A percentile compares a stretch with the other conserved stretches of the same genome.
phyloP scores from a whole-genome alignment of 1,140 invertebrate genomes.

The Hermatobates lingyangjiaoensis region DNA sequence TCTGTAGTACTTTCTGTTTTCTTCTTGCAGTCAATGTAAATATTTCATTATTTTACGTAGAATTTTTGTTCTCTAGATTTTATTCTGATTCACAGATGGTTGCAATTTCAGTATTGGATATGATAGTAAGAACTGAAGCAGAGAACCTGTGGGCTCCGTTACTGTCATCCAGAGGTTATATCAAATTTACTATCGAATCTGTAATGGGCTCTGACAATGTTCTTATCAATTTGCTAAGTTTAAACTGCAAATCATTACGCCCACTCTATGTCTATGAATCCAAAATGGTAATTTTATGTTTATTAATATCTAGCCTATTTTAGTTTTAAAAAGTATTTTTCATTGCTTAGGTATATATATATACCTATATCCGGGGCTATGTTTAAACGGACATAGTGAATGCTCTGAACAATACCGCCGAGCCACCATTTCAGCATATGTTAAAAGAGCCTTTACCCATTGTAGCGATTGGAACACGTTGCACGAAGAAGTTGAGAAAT shows the following conservation, averaged over 20 bases:
- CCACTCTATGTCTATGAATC: slow-evolving; percentile 73
- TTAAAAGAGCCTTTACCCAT: too few relatives aligned
- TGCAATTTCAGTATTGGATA: slow-evolving; percentile 59
- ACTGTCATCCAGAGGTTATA: slow-evolving; percentile 56
- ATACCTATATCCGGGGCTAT: too few relatives aligned
- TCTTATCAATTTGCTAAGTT: slow-evolving; percentile 44
- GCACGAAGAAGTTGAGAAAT: too few relatives aligned
- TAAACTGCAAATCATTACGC: slow-evolving; percentile 43
- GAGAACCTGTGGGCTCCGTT: slow-evolving; percentile 53
- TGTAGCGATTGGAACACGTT: too few relatives aligned
- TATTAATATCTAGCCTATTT: not conserved
- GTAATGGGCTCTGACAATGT: slow-evolving; percentile 52
- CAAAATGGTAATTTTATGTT: slow-evolving; percentile 38
- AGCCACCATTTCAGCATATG: too few relatives aligned
- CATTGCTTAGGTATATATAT: too few relatives aligned
- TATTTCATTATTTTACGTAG: too few relatives aligned
- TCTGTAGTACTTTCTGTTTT: too few relatives aligned
- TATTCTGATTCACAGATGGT: slow-evolving; percentile 39
- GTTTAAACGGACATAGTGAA: too few relatives aligned
- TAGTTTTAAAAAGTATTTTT: not conserved
- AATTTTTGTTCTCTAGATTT: too few relatives aligned
- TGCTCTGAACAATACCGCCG: too few relatives aligned
- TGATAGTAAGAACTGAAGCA: slow-evolving; percentile 53
- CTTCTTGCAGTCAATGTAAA: too few relatives aligned
- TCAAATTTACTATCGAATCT: slow-evolving; percentile 65